phyloP scores from a whole-genome alignment of 1,140 invertebrate genomes.

The Drosophila simulans region DNA sequence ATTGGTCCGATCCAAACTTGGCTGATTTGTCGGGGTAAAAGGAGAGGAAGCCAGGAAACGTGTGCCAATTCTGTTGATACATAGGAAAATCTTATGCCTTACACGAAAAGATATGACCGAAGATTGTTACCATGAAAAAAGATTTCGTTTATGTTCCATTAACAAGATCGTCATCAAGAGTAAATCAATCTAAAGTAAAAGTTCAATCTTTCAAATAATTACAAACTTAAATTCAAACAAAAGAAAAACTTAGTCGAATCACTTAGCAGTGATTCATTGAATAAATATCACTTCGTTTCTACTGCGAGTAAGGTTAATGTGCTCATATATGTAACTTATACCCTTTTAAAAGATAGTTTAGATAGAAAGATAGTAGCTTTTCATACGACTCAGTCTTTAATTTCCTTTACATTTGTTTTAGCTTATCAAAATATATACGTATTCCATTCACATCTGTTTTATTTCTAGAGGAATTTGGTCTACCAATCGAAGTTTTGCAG shows the following conservation, averaged over 20 bases:
- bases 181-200: no score
- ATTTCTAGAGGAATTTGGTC: constrained; percentile 27
- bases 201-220: not conserved
- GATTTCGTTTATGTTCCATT: no score
- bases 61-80: constrained; percentile 40
- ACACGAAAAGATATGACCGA: not conserved
- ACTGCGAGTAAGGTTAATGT: not conserved
- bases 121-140: no score
- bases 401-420: not conserved
- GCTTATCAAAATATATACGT: constrained; percentile 5
- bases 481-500: constrained; percentile 32
- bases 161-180: no score
- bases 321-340: no score
- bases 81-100: constrained; percentile 11
- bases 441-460: constrained; percentile 38
- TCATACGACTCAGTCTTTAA: not conserved
- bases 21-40: constrained; percentile 28
- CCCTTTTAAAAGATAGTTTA: no score
- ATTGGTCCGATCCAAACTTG: constrained; percentile 52
- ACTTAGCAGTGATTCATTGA: not conserved
- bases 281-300: no score
- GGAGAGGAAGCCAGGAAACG: constrained; percentile 10
- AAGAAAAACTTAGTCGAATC: not conserved
- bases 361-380: no score
- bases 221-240: not conserved